Evolutionary conservation across 2,797 vertebrate species (phyloP).

Genomic region (Xiphophorus birchmanni): DNA sequence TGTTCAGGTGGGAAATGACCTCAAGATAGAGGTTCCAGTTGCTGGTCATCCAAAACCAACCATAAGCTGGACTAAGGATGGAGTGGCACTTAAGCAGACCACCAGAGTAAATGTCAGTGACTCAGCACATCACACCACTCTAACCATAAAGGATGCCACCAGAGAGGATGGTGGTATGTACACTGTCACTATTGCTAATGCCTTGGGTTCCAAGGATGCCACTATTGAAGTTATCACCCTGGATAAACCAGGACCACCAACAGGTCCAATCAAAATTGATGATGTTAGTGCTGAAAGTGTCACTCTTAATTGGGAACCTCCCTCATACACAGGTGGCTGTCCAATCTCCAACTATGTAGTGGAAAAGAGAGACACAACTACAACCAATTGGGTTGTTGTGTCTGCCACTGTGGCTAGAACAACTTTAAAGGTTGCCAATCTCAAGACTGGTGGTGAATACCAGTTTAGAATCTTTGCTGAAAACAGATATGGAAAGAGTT

Average conservation of each 20-base stretch:
- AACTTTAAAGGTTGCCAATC: constrained; percentile 91
- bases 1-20: constrained; percentile 93
- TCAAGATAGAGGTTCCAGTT: constrained; percentile 95
- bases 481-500: constrained; percentile 97
- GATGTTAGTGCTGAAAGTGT: constrained; percentile 96
- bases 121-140: constrained; percentile 80
- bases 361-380: constrained; percentile 98
- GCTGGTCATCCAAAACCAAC: constrained; percentile 94
- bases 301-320: constrained; percentile 93
- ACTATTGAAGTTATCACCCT: constrained; percentile 92
- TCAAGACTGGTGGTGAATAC: constrained; percentile 97
- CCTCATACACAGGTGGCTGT: constrained; percentile 92
- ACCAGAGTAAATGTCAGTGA: constrained; percentile 94
- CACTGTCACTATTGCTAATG: constrained; percentile 87
- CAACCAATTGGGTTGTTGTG: constrained; percentile 92
- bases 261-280: constrained; percentile 92
- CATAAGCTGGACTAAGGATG: constrained; percentile 94
- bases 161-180: constrained; percentile 94
- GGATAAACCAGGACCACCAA: constrained; percentile 96
- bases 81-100: constrained; percentile 90
- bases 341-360: constrained; percentile 97
- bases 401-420: constrained; percentile 98
- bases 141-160: constrained; percentile 92
- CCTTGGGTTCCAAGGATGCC: constrained; percentile 90
- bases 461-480: constrained; percentile 98